These are phyloP conservation scores for Dicrostonyx torquatus DNA, from an alignment of 2,797 vertebrate genomes.

Conservation along the genomic window DNA sequence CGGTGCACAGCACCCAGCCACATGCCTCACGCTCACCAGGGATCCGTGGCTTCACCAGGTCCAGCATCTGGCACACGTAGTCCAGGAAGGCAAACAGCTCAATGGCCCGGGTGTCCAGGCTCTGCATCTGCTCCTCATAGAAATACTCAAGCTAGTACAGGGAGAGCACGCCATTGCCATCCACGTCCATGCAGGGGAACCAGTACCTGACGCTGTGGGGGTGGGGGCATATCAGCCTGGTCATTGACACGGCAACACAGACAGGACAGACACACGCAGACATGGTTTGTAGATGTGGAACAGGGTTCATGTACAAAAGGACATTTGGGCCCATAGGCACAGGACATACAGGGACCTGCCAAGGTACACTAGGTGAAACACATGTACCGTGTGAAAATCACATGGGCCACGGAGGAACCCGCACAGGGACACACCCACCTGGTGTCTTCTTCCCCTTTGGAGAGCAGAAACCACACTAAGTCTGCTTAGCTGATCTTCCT, in stretches of 20 bases:
- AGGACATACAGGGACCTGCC: too few species aligned
- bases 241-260: too few species aligned
- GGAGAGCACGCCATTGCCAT: slow-evolving; percentile 95
- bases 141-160: slow-evolving; percentile 97
- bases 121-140: slow-evolving; percentile 97
- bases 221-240: not conserved
- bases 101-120: slow-evolving; percentile 94
- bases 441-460: slow-evolving; percentile 97
- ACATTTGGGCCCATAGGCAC: too few species aligned
- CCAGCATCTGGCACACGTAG: slow-evolving; percentile 94
- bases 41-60: slow-evolving; percentile 93
- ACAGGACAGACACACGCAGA: too few species aligned
- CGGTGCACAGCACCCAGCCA: too few species aligned
- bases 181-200: slow-evolving; percentile 99
- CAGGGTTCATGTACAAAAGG: too few species aligned
- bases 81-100: slow-evolving; percentile 93
- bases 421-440: slow-evolving; percentile 85
- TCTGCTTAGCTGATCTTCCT: slow-evolving; percentile 94
- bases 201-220: slow-evolving; percentile 92
- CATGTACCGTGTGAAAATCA: too few species aligned
- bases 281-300: too few species aligned
- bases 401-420: not conserved
- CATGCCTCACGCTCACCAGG: not conserved
- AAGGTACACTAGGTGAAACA: too few species aligned
- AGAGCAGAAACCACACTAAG: slow-evolving; percentile 98